A percentile compares a stretch with the other conserved stretches of the same genome.
phyloP scores from a whole-genome alignment of 2,888 invertebrate species.

The Argyresthia albistria region DNA sequence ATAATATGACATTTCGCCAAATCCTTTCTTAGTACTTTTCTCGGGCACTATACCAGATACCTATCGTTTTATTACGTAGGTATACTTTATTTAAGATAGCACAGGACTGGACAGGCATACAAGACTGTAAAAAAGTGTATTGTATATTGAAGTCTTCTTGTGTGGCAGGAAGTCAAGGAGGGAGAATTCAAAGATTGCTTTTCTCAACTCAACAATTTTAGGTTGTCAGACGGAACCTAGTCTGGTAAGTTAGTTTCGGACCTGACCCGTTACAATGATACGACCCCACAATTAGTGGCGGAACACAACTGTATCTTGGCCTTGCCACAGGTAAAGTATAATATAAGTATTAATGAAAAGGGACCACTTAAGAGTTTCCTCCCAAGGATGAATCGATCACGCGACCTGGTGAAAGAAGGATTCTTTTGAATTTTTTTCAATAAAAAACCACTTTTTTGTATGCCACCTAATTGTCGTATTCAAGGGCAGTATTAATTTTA shows the following conservation, averaged over 20 bases:
- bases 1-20: too few relatives aligned
- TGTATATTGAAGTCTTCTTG: too few relatives aligned
- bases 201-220: too few relatives aligned
- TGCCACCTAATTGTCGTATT: background rate
- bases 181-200: too few relatives aligned
- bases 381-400: constrained; percentile 12
- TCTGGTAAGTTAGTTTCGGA: background rate
- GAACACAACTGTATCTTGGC: constrained; percentile 15
- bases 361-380: constrained; percentile 23
- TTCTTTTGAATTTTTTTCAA: constrained; percentile 14
- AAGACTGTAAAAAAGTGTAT: too few relatives aligned
- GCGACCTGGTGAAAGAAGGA: constrained; percentile 16
- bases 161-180: too few relatives aligned
- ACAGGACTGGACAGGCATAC: too few relatives aligned
- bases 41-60: too few relatives aligned
- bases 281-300: constrained; percentile 2
- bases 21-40: too few relatives aligned
- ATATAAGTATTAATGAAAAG: constrained; percentile 28
- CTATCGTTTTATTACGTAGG: too few relatives aligned
- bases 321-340: constrained; percentile 27
- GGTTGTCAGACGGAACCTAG: too few relatives aligned
- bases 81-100: too few relatives aligned
- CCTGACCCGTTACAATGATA: background rate
- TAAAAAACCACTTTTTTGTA: constrained; percentile 20
- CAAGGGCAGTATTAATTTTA: constrained; percentile 7